Percentiles rank a stretch among this genome's conserved stretches.
Conservation (phyloP, 2,797 vertebrate species). For the Pagetopsis macropterus region DNA sequence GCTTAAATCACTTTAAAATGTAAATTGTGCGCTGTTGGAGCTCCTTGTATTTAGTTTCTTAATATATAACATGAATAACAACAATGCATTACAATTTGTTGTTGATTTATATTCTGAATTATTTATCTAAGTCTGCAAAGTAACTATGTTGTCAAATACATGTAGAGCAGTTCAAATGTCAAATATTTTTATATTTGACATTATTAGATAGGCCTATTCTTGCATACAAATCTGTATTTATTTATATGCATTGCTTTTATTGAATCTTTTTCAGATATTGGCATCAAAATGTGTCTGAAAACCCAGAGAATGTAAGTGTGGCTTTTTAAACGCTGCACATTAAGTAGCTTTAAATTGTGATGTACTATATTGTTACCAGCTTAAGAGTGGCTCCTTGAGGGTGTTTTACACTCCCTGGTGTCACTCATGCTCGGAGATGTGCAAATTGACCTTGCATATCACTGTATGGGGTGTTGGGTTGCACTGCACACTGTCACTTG, state of each 20-base stretch:
- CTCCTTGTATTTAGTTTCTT: not conserved
- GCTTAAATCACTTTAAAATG: too few relatives aligned
- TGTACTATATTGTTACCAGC: conserved; percentile 20
- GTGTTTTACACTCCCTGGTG: conserved; percentile 49
- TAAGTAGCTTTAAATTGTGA: conserved; percentile 12
- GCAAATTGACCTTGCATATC: conserved; percentile 74
- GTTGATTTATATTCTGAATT: not conserved
- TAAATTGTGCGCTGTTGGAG: not conserved
- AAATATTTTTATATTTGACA: too few relatives aligned
- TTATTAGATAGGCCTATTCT: too few relatives aligned
- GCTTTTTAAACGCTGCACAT: not conserved
- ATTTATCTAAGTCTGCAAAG: not conserved
- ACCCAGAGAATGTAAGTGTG: not conserved
- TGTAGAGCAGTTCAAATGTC: not conserved
- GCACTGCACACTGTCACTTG: conserved; percentile 61
- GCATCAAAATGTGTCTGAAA: not conserved
- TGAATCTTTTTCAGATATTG: not conserved
- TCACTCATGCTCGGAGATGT: conserved; percentile 58
- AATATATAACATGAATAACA: not conserved
- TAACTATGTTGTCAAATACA: not conserved
- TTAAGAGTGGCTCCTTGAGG: conserved; percentile 34
- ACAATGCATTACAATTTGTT: not conserved
- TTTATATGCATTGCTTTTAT: too few relatives aligned
- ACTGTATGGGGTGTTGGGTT: conserved; percentile 62
- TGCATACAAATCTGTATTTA: too few relatives aligned